Conservation (phyloP, 92 coral and sea anemone genomes). For the Pocillopora meandrina region DNA sequence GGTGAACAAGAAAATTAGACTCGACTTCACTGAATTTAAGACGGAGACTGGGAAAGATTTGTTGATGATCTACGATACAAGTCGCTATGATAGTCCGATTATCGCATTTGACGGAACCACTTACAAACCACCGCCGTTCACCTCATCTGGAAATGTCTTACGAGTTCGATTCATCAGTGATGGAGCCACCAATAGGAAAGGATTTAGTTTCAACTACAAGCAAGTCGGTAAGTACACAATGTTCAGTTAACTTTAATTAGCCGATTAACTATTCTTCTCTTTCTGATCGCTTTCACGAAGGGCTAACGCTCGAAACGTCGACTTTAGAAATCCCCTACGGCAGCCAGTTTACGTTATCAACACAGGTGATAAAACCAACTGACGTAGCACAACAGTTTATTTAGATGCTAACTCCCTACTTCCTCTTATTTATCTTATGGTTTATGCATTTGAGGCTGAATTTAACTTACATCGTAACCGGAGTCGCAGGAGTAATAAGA, state of each 20-base stretch:
- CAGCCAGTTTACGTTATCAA: no score
- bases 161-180: conserved; percentile 82
- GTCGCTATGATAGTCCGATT: conserved; percentile 42
- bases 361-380: no score
- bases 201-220: conserved; percentile 67
- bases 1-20: conserved; percentile 77
- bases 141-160: conserved; percentile 83
- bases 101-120: conserved; percentile 72
- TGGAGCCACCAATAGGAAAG: conserved; percentile 72
- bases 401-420: no score
- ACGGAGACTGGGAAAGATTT: conserved; percentile 74
- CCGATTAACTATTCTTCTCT: no score
- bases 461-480: no score
- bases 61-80: conserved; percentile 78
- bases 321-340: no score
- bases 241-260: not conserved
- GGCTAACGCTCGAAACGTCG: no score
- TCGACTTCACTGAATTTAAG: conserved; percentile 80
- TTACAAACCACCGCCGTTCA: conserved; percentile 75
- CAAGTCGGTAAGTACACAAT: conserved; percentile 81
- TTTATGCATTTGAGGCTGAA: no score
- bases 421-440: no score
- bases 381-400: no score
- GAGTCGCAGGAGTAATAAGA: no score
- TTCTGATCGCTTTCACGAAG: no score